Percentiles rank a stretch among this genome's conserved stretches.
Conservation (phyloP, 2,888 invertebrate species). For the Heliconius sara region DNA sequence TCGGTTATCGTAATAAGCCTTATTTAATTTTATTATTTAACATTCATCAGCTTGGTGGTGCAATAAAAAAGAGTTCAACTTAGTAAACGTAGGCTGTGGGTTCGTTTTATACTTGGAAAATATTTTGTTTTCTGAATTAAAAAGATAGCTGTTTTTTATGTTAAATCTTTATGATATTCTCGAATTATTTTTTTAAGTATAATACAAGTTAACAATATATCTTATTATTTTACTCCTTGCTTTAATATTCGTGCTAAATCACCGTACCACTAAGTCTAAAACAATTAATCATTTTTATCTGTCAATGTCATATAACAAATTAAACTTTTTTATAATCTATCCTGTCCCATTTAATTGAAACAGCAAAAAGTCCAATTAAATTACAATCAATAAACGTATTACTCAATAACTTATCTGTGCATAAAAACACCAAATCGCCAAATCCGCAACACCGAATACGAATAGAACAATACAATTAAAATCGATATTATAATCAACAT, state of each 20-base stretch:
- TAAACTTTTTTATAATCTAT: conserved; percentile 7
- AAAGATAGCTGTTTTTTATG: background rate
- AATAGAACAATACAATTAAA: conserved; percentile 34
- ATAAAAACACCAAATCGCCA: conserved; percentile 9
- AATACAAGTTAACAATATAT: no score
- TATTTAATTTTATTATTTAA: conserved; percentile 9
- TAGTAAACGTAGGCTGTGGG: background rate
- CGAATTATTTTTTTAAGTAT: no score
- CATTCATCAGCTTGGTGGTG: background rate
- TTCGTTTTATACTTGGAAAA: background rate
- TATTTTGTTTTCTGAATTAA: background rate
- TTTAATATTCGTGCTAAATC: background rate
- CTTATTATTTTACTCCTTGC: background rate
- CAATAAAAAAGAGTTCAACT: background rate
- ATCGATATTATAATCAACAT: conserved; percentile 42
- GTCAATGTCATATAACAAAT: conserved; percentile 17
- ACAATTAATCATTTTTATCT: background rate
- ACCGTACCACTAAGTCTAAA: background rate
- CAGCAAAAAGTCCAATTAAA: conserved; percentile 11
- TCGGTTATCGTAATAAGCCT: background rate
- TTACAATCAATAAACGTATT: conserved; percentile 4
- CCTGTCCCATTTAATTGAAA: background rate
- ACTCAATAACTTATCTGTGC: conserved; percentile 8
- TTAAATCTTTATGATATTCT: background rate
- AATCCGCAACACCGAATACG: conserved; percentile 6